Evolutionary conservation across 2,888 invertebrate genomes (phyloP).

Genomic region (Pachymerium ferrugineum): DNA sequence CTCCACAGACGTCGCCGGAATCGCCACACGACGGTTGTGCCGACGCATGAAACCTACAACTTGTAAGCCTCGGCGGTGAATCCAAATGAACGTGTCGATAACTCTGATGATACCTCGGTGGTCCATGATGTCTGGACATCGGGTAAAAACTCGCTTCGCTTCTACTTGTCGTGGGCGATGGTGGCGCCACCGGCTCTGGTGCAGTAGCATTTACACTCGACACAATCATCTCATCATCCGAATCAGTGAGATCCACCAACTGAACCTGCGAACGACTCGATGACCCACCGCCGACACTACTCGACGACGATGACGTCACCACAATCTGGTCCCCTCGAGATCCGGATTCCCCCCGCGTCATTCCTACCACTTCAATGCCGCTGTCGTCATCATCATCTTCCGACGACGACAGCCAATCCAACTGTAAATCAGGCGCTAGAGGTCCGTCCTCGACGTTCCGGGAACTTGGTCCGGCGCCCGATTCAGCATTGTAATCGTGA

Average conservation of each 20-base stretch:
- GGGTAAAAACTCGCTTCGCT: not conserved
- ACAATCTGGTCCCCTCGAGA: not conserved
- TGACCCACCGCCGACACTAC: not conserved
- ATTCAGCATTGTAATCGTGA: not conserved
- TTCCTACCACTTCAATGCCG: slow-evolving; percentile 51
- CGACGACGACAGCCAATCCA: slow-evolving; percentile 62
- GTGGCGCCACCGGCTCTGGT: not conserved
- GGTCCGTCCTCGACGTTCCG: slow-evolving; percentile 49
- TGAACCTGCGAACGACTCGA: slow-evolving; percentile 33
- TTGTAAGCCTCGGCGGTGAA: slow-evolving; percentile 20
- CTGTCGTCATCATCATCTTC: slow-evolving; percentile 44
- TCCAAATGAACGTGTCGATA: not conserved
- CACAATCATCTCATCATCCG: slow-evolving; percentile 28
- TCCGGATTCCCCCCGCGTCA: slow-evolving; percentile 41
- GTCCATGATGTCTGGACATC: too few relatives aligned
- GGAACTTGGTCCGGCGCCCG: slow-evolving; percentile 30
- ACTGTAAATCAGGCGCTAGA: slow-evolving; percentile 66
- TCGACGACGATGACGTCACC: not conserved
- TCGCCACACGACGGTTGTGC: slow-evolving; percentile 31
- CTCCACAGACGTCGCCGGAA: slow-evolving; percentile 33
- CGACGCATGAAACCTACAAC: slow-evolving; percentile 28
- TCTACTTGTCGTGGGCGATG: not conserved
- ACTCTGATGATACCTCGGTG: not conserved
- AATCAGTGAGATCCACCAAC: slow-evolving; percentile 30
- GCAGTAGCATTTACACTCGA: not conserved